Conservation (phyloP, 2,113 vertebrate species). For the Pelecanoides urinatrix region DNA sequence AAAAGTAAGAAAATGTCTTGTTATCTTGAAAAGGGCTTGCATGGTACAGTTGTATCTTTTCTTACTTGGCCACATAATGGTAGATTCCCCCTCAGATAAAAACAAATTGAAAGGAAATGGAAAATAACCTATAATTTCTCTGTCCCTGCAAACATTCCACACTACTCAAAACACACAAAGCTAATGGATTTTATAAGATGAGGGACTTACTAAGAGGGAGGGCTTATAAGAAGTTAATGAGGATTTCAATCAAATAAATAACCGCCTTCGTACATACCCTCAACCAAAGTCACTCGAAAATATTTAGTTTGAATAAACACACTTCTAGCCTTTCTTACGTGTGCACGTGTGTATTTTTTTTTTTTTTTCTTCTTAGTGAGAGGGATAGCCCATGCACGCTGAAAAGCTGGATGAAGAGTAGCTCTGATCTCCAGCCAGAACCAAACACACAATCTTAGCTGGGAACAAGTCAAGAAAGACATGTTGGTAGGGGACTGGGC, state of each 20-base stretch:
- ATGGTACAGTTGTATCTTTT: neutral
- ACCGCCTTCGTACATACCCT: neutral
- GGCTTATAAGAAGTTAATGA: neutral
- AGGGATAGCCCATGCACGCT: neutral
- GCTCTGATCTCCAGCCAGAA: neutral
- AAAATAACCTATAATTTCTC: neutral
- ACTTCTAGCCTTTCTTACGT: neutral
- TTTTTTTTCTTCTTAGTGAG: neutral
- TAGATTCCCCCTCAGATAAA: neutral
- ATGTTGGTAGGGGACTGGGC: neutral
- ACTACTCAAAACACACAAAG: neutral
- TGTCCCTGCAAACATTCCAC: neutral
- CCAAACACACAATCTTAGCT: neutral
- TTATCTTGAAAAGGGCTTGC: neutral
- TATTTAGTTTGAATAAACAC: neutral
- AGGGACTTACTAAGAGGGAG: neutral
- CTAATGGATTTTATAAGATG: neutral
- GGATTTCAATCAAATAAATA: neutral
- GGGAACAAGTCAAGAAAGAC: neutral
- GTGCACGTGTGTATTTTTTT: neutral
- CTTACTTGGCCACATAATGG: neutral
- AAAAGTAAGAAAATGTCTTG: neutral
- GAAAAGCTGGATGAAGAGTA: neutral
- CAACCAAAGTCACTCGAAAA: neutral
- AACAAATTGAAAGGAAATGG: neutral